These are phyloP conservation scores for Lochmaea capreae DNA, from an alignment of 2,888 invertebrate genomes.

Conservation along the genomic window DNA sequence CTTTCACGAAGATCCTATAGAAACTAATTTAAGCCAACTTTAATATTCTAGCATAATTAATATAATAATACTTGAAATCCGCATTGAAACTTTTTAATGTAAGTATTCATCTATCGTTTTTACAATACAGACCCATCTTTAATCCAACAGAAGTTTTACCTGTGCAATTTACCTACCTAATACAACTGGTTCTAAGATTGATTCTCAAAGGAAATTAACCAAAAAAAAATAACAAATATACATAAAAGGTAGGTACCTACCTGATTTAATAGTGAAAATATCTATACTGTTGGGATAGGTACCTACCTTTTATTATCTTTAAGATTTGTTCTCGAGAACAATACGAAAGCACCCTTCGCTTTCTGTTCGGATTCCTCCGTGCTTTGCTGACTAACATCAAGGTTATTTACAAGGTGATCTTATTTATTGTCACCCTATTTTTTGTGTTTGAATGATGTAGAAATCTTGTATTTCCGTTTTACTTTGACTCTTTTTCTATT, in stretches of 20 bases:
- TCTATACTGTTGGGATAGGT: background rate
- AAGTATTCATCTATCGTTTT: background rate
- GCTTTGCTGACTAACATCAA: background rate
- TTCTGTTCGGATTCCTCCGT: background rate
- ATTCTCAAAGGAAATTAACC: background rate
- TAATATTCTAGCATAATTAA: background rate
- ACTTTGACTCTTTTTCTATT: background rate
- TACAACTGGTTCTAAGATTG: background rate
- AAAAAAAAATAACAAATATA: conserved; percentile 3
- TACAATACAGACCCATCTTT: background rate
- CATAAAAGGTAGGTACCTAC: conserved; percentile 4
- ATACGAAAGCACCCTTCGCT: conserved; percentile 6
- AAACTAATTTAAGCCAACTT: background rate
- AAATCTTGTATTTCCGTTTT: background rate
- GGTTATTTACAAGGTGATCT: background rate
- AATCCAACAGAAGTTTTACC: background rate
- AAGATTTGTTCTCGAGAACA: conserved; percentile 5
- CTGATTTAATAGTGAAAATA: conserved; percentile 3
- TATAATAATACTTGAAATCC: too few relatives aligned
- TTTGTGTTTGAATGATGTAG: background rate
- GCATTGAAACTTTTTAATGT: background rate
- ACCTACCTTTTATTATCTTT: conserved; percentile 1
- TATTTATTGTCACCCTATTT: background rate
- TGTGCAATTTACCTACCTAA: background rate
- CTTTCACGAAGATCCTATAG: too few relatives aligned